Base-by-base conservation (phyloP, 2,888 invertebrate species). In the Ptychoptera contaminata region DNA sequence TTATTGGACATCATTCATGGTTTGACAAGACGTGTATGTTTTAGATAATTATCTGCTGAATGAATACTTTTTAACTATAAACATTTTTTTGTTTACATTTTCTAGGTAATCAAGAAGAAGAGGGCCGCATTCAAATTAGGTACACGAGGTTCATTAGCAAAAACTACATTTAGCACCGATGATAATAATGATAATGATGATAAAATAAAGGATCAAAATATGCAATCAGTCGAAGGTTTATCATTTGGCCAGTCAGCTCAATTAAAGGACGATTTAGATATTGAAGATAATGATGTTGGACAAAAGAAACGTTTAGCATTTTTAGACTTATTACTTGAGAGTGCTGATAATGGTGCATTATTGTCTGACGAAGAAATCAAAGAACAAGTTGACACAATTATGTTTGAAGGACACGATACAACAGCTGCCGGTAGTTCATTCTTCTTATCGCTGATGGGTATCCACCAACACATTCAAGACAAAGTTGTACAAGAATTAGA, bases 371-470 rank as follows among this genome's bases (percentile, higher is more conserved):
- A 78, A 49, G 85, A 86, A 65, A 82, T 86, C 52, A 79, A 80
- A 54, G 84, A 86, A 58, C 82, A 86, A 72, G 84, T 85, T 1
- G 79, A 84, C 58, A 85, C 84, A 0, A 85, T 86, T 53, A 85
- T 86, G 85, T 84, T 85, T 60, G 82, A 91, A 74, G 84, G 83
- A 37, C 84, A 84, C 58, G 84, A 85, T 55, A 86, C 85, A 2
- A 84, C 84, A 2, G 83, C 85, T 3, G 82, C 84, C 23, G 84
- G 79, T 10, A 82, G 82, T 53, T 84, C 84, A 56, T 85, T 84
- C 68, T 79, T 81, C 59, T 67, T 85, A n/a, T 83, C 79, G 35
- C 61, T 83, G 55, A 76, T 86, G 71, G 85, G 82, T 46, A 70
- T 77, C 47, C 79, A 82, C 60, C 77, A 78, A 56, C 69, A 81